These are phyloP conservation scores for Drosophila quadrilineata DNA, from an alignment of 1,140 invertebrate species.

Conservation along the genomic window DNA sequence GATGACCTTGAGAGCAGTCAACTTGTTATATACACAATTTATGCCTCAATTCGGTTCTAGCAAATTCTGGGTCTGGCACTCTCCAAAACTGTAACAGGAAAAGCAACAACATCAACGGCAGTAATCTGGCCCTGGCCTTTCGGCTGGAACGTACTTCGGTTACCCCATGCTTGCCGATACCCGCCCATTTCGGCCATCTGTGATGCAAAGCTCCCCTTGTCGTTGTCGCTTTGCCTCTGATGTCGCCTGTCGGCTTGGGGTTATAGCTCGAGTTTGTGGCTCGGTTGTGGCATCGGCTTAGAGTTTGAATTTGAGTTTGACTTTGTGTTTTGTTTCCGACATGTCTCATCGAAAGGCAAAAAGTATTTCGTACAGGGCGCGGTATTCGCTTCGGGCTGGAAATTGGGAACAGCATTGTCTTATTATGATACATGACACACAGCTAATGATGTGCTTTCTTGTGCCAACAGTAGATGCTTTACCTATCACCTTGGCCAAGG, in stretches of 20 bases:
- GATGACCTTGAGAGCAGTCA: not conserved
- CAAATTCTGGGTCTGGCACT: not conserved
- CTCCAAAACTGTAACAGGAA: conserved; percentile 4
- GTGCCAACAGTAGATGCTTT: not conserved
- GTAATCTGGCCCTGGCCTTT: conserved; percentile 1
- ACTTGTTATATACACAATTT: conserved; percentile 22
- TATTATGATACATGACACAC: conserved; percentile 36
- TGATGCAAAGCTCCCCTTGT: conserved; percentile 3
- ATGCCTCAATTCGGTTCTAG: not conserved
- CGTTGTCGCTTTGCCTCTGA: too few relatives aligned
- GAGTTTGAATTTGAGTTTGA: conserved; percentile 5
- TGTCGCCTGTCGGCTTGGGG: conserved; percentile 16
- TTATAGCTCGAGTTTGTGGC: conserved; percentile 2
- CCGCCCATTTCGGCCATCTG: not conserved
- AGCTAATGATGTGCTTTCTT: conserved; percentile 42
- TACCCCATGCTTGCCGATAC: not conserved
- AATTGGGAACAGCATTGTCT: conserved; percentile 25
- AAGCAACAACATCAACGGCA: not conserved
- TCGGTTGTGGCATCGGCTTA: too few relatives aligned
- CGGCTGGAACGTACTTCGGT: conserved; percentile 22
- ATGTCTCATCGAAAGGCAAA: too few relatives aligned
- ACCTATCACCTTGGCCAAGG: too few relatives aligned
- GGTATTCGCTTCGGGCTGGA: not conserved
- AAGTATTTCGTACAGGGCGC: not conserved
- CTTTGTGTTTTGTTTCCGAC: conserved; percentile 2